phyloP scores from a whole-genome alignment of 2,113 vertebrate genomes.

The Catharus fuscescens region DNA sequence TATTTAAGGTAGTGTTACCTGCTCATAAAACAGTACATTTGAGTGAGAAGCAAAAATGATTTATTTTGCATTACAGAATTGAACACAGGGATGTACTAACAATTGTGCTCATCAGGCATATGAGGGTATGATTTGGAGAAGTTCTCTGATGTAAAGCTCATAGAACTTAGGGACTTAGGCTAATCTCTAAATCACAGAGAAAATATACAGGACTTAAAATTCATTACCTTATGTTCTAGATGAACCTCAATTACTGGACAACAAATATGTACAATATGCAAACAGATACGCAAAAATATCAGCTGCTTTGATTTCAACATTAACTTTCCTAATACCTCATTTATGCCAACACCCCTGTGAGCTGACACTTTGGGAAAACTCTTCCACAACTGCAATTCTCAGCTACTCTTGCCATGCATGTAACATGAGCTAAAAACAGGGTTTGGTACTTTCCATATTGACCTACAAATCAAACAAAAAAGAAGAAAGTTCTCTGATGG shows the following conservation, averaged over 20 bases:
- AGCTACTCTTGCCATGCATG: fast-evolving
- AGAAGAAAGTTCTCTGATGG: not conserved
- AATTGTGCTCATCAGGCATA: not conserved
- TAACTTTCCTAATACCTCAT: not conserved
- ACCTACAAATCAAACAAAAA: not conserved
- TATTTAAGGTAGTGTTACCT: not conserved
- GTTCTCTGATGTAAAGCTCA: not conserved
- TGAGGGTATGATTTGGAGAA: not conserved
- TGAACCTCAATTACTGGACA: not conserved
- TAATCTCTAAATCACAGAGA: not conserved
- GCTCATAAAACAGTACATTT: not conserved
- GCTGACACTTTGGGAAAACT: not conserved
- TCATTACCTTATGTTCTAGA: not conserved
- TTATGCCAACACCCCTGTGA: not conserved
- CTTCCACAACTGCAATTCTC: not conserved
- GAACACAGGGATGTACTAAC: not conserved
- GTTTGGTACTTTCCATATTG: not conserved
- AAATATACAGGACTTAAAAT: not conserved
- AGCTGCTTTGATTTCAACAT: not conserved
- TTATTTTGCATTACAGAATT: not conserved
- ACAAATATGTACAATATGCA: not conserved
- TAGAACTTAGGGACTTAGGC: not conserved
- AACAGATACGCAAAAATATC: not conserved
- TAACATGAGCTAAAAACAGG: not conserved
- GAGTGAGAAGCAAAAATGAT: not conserved